These are phyloP conservation scores for Upupa epops DNA, from an alignment of 2,113 vertebrate genomes.

Conservation along the genomic window DNA sequence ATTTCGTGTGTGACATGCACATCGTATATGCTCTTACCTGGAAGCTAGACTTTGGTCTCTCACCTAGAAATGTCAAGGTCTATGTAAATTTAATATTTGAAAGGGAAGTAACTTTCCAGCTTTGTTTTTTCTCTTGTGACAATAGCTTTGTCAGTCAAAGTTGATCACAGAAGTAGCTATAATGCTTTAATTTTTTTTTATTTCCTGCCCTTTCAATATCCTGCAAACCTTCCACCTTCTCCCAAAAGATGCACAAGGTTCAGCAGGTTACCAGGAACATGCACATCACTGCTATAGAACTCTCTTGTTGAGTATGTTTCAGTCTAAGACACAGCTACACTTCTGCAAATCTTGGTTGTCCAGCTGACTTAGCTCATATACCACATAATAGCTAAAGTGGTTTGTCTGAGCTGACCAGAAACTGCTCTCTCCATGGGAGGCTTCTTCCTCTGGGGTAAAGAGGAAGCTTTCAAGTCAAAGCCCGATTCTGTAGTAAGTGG, in stretches of 20 bases:
- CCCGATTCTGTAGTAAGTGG: not conserved
- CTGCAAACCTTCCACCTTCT: not conserved
- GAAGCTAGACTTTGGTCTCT: conserved; percentile 34
- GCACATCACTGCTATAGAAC: not conserved
- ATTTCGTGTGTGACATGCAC: not conserved
- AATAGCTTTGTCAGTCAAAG: not conserved
- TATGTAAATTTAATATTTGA: conserved; percentile 24
- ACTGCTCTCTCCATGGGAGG: not conserved
- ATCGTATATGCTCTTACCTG: not conserved
- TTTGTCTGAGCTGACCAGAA: not conserved
- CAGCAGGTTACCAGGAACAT: not conserved
- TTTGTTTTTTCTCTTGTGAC: not conserved
- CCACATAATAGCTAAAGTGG: rapidly evolving
- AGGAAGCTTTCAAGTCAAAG: not conserved
- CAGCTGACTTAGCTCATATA: not conserved
- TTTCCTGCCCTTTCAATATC: too few relatives aligned
- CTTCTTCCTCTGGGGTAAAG: not conserved
- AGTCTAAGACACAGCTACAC: not conserved
- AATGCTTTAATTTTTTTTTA: not conserved
- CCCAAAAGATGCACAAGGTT: rapidly evolving
- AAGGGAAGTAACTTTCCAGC: not conserved
- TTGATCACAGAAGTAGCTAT: not conserved
- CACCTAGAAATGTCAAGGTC: not conserved
- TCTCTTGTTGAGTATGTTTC: not conserved
- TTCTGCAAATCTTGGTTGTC: not conserved